These are phyloP conservation scores for Diabrotica balteata DNA, from an alignment of 2,888 invertebrate species.

Conservation along the genomic window DNA sequence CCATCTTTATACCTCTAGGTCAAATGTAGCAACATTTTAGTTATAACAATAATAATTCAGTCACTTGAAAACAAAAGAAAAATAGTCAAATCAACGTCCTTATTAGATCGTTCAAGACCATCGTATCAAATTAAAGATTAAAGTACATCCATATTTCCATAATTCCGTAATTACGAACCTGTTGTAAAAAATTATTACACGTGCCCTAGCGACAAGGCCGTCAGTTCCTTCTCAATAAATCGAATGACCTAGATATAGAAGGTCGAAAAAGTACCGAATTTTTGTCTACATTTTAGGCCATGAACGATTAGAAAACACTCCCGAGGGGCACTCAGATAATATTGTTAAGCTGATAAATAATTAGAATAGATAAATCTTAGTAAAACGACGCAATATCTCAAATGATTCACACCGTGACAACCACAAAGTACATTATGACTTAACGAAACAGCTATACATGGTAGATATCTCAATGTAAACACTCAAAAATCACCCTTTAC, in stretches of 20 bases:
- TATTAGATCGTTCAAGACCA: conserved; percentile 9
- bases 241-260: conserved; percentile 58
- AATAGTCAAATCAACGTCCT: not conserved
- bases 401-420: conserved; percentile 39
- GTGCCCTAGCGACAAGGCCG: conserved; percentile 57
- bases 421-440: conserved; percentile 25
- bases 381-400: conserved; percentile 44
- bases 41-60: conserved; percentile 4
- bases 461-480: conserved; percentile 52
- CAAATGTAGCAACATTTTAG: conserved; percentile 1
- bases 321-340: not conserved
- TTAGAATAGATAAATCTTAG: conserved; percentile 22
- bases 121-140: conserved; percentile 15
- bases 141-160: conserved; percentile 36
- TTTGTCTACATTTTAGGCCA: conserved; percentile 27
- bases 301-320: conserved; percentile 13
- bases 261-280: conserved; percentile 51
- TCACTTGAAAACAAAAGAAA: not conserved
- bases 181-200: conserved; percentile 49
- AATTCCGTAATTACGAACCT: conserved; percentile 44
- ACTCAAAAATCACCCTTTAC: conserved; percentile 45
- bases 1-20: conserved; percentile 4
- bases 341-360: not conserved
- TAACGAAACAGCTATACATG: conserved; percentile 22
- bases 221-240: conserved; percentile 54